A percentile compares a stretch with the other conserved stretches of the same genome.
phyloP scores from a whole-genome alignment of 2,113 vertebrate species.

The Dermatemys mawii region DNA sequence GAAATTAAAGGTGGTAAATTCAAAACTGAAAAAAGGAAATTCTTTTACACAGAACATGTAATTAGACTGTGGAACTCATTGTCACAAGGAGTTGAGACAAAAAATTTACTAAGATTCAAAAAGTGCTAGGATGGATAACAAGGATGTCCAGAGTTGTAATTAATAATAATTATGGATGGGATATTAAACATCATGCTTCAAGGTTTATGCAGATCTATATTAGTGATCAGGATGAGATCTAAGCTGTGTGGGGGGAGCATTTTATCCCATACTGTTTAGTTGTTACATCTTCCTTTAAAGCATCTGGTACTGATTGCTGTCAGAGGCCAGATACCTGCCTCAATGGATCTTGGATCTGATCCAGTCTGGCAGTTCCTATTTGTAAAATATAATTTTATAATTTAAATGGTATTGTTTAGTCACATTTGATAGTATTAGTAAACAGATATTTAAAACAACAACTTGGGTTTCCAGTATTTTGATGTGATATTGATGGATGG shows the following conservation, averaged over 20 bases:
- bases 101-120: neutral
- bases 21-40: neutral
- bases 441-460: neutral
- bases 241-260: neutral
- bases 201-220: neutral
- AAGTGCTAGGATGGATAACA: neutral
- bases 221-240: neutral
- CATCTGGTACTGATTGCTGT: neutral
- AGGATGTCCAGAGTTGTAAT: neutral
- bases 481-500: neutral
- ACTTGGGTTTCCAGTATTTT: neutral
- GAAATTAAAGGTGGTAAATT: neutral
- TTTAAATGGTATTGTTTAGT: neutral
- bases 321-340: fast-evolving
- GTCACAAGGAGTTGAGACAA: neutral
- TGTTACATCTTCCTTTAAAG: neutral
- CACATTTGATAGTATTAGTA: fast-evolving
- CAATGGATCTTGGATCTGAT: neutral
- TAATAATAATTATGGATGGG: neutral
- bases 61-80: neutral
- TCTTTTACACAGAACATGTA: neutral
- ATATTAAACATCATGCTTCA: neutral
- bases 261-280: neutral
- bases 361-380: neutral
- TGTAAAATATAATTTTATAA: fast-evolving